Evolutionary conservation across 2,113 vertebrate species (phyloP), one percentile per base, ranked within the genome.

Genomic region (Rousettus leschenaultii): DNA sequence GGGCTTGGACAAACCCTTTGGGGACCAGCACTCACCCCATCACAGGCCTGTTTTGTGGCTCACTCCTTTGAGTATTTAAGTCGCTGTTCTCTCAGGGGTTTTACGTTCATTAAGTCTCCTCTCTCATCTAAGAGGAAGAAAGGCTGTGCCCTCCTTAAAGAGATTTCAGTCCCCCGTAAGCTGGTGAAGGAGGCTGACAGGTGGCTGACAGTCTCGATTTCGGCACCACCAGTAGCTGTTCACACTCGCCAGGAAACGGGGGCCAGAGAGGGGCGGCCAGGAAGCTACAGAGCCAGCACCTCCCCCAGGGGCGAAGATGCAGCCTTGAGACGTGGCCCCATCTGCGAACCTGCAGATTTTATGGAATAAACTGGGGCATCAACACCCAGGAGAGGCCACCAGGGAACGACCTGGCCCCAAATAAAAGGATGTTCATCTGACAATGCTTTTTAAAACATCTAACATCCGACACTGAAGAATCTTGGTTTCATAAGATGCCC

Each of bases 101-200:
- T 53, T 24, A 9, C 13, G 28, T 14, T 66, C 7, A 2, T 48
- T 57, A 35, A 19, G 7, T 35, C 68, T 30, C 63, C 24, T 15
- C 30, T 38, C 53, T 16, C 30, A 26, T 48, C 40, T 6, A 4
- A 10, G 33, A 30, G 53, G 7, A 24, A 71, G 83, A 24, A 35
- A 59, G 38, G 22, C 53, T 8, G 18, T 11, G 61, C 14, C 63
- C 30, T 66, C 43, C 28, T 30, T 45, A 40, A 11, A 73, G 59
- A n/a, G 51, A 71, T 13, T 28, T 43, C 33, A 1, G 80, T 9
- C 21, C 2, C 7, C 80, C 2, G 3, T 0, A 0, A 63, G 24
- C 11, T 10, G 8, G 11, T 2, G 19, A 45, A 3, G 10, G 30
- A 61, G 48, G 53, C 82, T 30, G 61, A 11, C 35, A 1, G 77